Evolutionary conservation across 2,888 invertebrate species (phyloP).

Genomic region (Labia minor): DNA sequence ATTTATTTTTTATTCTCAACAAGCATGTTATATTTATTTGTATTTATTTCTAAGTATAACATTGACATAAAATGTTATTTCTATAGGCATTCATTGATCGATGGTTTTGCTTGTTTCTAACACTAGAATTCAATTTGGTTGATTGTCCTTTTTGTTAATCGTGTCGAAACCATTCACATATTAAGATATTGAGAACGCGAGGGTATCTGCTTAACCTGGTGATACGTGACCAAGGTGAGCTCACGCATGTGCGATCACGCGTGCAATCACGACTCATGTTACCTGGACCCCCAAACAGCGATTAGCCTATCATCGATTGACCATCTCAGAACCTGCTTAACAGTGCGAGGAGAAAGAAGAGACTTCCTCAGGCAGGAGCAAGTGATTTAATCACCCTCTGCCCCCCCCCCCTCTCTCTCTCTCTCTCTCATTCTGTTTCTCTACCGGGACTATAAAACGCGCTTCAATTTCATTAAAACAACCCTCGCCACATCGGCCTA

Average conservation of each 20-base stretch:
- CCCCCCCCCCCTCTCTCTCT: too few relatives aligned
- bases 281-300: background rate
- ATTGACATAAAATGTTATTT: too few relatives aligned
- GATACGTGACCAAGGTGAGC: background rate
- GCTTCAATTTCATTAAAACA: too few relatives aligned
- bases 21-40: too few relatives aligned
- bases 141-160: background rate
- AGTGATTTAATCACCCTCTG: background rate
- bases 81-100: too few relatives aligned
- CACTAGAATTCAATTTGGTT: background rate
- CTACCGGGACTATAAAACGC: too few relatives aligned
- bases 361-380: background rate
- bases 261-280: background rate
- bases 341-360: background rate
- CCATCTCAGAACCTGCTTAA: slow-evolving; percentile 3
- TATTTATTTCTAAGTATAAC: too few relatives aligned
- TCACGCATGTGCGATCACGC: slow-evolving; percentile 3
- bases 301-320: slow-evolving; percentile 1
- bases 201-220: background rate
- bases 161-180: background rate
- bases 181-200: background rate
- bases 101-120: too few relatives aligned
- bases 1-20: too few relatives aligned
- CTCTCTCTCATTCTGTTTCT: too few relatives aligned
- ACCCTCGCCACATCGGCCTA: too few relatives aligned